Evolutionary conservation across 1,140 invertebrate genomes (phyloP), one percentile per base, ranked within the genome.

Genomic region (Aphelinus atriplicis): DNA sequence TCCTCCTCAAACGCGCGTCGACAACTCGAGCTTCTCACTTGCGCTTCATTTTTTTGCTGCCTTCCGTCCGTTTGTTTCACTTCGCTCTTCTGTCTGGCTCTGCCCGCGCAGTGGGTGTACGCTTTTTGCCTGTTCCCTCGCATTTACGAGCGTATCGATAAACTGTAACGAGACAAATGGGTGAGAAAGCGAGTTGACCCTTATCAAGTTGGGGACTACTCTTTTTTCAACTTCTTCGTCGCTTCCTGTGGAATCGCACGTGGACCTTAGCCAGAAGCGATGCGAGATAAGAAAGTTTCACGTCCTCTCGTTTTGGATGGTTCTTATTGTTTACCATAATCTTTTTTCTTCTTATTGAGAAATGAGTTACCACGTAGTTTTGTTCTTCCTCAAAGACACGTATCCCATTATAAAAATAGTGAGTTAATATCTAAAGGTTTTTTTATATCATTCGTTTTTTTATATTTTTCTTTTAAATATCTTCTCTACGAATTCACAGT

Each of bases 111-210:
- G 56, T 48, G 7, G 57, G 1, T 50, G 66, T 7, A 53, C n/a
- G 46, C 47, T 70, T 60, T 61, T 60, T 51, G 5, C 42, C 6
- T 45, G 2, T n/a, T 48, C 26, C 56, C 73, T 79, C 80, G 74
- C 76, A 71, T 67, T 62, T 71, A 45, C 71, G 42, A 67, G 51
- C 55, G 73, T 83, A 84, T 84, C 81, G 81, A 81, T 84, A 84
- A 83, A 83, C 80, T 84, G 79, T 83, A 84, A 84, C 77, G 79
- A 83, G 83, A 84, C 83, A 84, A 84, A 84, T 83, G 80, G 81
- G 81, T 83, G 80, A 82, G 78, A 79, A 80, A 81, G 74, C 63
- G 48, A 75, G 70, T 76, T 69, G 72, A 78, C 75, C 72, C 73
- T 68, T 61, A 51, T 70, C 65, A 47, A n/a, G 3, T 53, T 55